phyloP scores from a whole-genome alignment of 2,113 vertebrate genomes.

The Onychostoma macrolepis region DNA sequence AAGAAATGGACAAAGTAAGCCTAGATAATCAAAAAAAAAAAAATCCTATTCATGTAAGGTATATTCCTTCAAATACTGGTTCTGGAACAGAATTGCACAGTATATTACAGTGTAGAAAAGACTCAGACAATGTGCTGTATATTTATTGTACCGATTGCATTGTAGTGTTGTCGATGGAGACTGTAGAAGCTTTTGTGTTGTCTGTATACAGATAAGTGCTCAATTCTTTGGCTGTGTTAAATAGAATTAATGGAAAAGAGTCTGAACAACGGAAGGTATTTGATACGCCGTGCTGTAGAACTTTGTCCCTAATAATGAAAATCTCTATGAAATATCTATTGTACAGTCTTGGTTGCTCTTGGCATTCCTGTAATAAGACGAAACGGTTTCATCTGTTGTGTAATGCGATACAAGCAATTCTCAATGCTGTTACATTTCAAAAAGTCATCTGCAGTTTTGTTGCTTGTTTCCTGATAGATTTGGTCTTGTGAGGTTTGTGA shows the following conservation, averaged over 20 bases:
- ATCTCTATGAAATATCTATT: conserved; percentile 43
- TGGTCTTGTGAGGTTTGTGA: conserved; percentile 51
- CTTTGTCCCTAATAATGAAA: conserved; percentile 35
- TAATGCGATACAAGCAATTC: conserved; percentile 13
- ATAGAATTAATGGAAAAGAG: conserved; percentile 34
- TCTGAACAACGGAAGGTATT: conserved; percentile 20
- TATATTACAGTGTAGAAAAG: conserved; percentile 32
- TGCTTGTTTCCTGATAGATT: conserved; percentile 40
- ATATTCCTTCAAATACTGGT: not conserved
- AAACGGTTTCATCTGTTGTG: conserved; percentile 21
- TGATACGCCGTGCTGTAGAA: conserved; percentile 40
- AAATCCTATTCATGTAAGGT: not conserved
- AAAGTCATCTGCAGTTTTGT: conserved; percentile 30
- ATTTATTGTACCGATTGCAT: conserved; percentile 33
- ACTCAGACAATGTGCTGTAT: conserved; percentile 35
- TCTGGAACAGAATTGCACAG: conserved; percentile 22
- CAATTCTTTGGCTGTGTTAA: conserved; percentile 37
- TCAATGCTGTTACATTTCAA: conserved; percentile 24
- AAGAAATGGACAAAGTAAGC: conserved; percentile 13
- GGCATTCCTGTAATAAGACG: conserved; percentile 50
- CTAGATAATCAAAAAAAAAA: conserved; percentile 42
- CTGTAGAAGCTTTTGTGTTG: conserved; percentile 33
- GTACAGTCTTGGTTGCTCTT: conserved; percentile 47
- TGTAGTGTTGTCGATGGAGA: conserved; percentile 23
- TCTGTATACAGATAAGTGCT: conserved; percentile 42